Base-by-base conservation (phyloP, 2,888 invertebrate genomes). In the Uloborus plumipes region DNA sequence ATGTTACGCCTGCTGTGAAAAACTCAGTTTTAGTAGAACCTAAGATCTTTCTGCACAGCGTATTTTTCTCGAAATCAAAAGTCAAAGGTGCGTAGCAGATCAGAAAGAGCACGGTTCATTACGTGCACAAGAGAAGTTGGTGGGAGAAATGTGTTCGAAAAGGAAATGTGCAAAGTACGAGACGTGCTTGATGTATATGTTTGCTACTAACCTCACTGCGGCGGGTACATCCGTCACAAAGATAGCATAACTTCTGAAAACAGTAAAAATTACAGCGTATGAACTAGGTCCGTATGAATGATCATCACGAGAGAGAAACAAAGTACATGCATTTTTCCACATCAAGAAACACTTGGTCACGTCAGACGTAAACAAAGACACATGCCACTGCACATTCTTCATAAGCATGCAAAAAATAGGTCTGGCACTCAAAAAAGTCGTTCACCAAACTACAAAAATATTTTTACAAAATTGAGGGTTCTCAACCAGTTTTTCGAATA, bases 221-320 rank as follows among this genome's bases (percentile, higher is more conserved):
- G 51, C 49, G 80, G n/a, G 61, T 22, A 53, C 80, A 74, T 62
- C 80, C 80, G 39, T 80, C 80, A 22, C 73, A 80, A 65, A 66
- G 79, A 67, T 61, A 73, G 80, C 80, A 59, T 74, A 80, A 80
- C 65, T 61, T 80, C 80, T 80, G 80, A 80, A 80, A 80, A 80
- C 80, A 80, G 80, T 74, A 80, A 80, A 80, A 80, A 18, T 31
- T 67, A 55, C 64, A 70, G 62, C 58, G 49, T 72, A 74, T 74
- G 47, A 74, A 73, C 61, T 73, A 22, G 66, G 67, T 31, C 71
- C 39, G 39, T 39, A 39, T 11, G 39, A 39, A 39, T 26, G 26
- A 26, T 39, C 39, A 39, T 39, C 39, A 39, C 9, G 39, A 39
- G 69, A 71, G 73, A 81, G 80, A 81, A 81, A 81, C 74, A 81